A percentile compares a stretch with the other conserved stretches of the same genome.
phyloP scores from a whole-genome alignment of 2,888 invertebrate genomes.

The Lithophane ornitopus region DNA sequence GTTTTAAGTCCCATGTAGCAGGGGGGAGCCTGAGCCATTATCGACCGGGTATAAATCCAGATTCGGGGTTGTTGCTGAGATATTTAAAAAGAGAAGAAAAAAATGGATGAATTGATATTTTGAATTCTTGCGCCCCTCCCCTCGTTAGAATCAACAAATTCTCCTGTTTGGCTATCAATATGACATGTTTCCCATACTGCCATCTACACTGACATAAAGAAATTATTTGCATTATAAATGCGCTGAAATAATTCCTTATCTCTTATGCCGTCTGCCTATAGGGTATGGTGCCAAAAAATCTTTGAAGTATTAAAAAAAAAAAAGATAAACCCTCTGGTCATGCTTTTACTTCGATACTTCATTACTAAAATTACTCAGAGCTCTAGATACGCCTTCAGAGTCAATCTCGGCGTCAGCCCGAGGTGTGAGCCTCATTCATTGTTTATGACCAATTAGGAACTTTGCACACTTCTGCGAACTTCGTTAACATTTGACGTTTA shows the following conservation, averaged over 20 bases:
- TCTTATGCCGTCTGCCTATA: too few relatives aligned
- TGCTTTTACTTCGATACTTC: neutral
- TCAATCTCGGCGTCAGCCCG: slow-evolving; percentile 24
- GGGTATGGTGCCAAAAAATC: neutral
- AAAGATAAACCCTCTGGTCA: neutral
- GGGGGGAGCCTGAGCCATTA: neutral
- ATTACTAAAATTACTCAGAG: slow-evolving; percentile 1
- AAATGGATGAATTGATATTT: neutral
- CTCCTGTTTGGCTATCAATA: too few relatives aligned
- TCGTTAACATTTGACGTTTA: slow-evolving; percentile 69
- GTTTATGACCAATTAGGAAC: slow-evolving; percentile 82
- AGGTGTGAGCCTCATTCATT: slow-evolving; percentile 59
- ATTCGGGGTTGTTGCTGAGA: neutral
- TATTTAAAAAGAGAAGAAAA: neutral
- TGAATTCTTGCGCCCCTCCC: too few relatives aligned
- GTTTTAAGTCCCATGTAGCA: neutral
- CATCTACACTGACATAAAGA: too few relatives aligned
- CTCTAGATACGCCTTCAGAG: slow-evolving; percentile 35
- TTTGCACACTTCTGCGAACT: slow-evolving; percentile 76
- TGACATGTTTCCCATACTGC: too few relatives aligned
- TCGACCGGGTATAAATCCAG: neutral
- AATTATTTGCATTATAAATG: too few relatives aligned
- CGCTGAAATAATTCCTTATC: too few relatives aligned
- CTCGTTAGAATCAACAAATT: neutral
- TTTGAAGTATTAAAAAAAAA: neutral